phyloP scores from a whole-genome alignment of 2,888 invertebrate species.

The Xestia ashworthii region DNA sequence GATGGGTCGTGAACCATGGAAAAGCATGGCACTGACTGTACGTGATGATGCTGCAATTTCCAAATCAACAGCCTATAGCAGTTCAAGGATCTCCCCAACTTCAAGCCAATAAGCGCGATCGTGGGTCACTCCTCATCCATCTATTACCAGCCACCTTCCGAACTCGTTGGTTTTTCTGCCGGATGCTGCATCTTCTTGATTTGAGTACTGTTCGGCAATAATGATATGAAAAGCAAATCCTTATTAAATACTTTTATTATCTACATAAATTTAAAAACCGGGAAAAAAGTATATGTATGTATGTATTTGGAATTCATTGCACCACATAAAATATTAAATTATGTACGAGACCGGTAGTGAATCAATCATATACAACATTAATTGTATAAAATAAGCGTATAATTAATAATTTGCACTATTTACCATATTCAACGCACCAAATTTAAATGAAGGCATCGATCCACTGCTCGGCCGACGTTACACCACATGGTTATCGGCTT shows the following conservation, averaged over 20 bases:
- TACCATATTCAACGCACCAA: constrained; percentile 50
- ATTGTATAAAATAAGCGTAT: constrained; percentile 59
- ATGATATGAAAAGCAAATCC: neutral
- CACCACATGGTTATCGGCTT: constrained; percentile 3
- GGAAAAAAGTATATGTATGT: neutral
- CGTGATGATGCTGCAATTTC: neutral
- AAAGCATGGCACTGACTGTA: neutral
- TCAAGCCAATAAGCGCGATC: neutral
- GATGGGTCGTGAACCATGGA: no score
- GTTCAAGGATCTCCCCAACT: neutral
- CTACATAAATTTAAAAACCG: neutral
- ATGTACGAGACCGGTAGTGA: constrained; percentile 36
- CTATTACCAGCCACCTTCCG: neutral
- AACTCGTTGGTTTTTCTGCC: neutral
- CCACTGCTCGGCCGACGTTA: constrained; percentile 39
- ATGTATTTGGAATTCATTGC: constrained; percentile 2
- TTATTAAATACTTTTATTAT: neutral
- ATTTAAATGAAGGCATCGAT: constrained; percentile 69
- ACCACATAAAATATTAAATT: constrained; percentile 31
- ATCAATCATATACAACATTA: constrained; percentile 47
- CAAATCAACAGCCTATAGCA: neutral
- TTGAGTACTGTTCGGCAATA: no score
- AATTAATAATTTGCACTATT: constrained; percentile 64
- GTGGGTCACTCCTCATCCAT: neutral
- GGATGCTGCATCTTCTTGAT: neutral